phyloP scores from a whole-genome alignment of 2,113 vertebrate species.

The Sardina pilchardus region DNA sequence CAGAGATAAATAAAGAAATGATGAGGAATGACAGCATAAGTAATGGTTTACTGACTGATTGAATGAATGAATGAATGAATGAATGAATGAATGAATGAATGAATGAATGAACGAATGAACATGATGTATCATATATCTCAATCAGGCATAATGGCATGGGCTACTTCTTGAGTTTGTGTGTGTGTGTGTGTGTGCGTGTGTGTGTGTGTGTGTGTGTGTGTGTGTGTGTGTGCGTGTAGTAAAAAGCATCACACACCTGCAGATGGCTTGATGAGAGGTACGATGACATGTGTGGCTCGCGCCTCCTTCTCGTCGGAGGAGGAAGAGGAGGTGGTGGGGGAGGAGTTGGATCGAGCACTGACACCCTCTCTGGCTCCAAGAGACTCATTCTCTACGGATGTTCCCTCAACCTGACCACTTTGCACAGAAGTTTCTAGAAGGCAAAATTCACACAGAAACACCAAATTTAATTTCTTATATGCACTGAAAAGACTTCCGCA shows the following conservation, averaged over 20 bases:
- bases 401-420: conserved; percentile 62
- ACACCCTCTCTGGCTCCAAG: conserved; percentile 60
- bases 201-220: background rate
- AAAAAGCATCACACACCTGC: conserved; percentile 59
- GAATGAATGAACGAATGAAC: too few species aligned
- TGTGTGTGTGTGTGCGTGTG: background rate
- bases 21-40: too few species aligned
- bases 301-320: conserved; percentile 64
- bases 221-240: background rate
- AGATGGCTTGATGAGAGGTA: conserved; percentile 75
- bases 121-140: too few species aligned
- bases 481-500: background rate
- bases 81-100: background rate
- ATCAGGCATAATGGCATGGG: too few species aligned
- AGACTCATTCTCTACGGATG: conserved; percentile 60
- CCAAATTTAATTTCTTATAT: conserved; percentile 20
- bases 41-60: too few species aligned
- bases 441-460: conserved; percentile 52
- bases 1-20: background rate
- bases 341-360: conserved; percentile 58
- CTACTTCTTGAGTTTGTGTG: background rate
- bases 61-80: background rate
- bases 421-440: conserved; percentile 72
- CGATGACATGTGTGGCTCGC: conserved; percentile 68
- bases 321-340: conserved; percentile 64